These are phyloP conservation scores for Petromus typicus DNA, from an alignment of 2,113 vertebrate species.

Conservation along the genomic window DNA sequence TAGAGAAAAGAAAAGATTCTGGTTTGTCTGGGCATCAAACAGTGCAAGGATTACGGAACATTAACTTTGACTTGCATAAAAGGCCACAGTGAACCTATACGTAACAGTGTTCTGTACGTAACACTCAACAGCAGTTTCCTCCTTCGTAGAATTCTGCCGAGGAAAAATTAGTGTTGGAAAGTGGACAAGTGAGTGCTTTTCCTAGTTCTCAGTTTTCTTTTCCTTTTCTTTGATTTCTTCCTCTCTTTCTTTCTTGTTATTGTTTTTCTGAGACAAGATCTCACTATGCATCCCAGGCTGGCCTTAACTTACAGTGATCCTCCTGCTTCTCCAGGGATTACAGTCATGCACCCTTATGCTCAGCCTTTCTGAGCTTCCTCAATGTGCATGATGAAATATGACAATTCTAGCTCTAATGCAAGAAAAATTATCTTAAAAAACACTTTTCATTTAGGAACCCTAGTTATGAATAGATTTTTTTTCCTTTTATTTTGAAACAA, in stretches of 20 bases:
- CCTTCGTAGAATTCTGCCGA: neutral
- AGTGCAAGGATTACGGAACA: neutral
- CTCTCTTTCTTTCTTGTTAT: neutral
- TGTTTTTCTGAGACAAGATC: neutral
- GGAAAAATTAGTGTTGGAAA: neutral
- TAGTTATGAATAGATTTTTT: too few relatives aligned
- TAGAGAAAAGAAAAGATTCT: constrained; percentile 81
- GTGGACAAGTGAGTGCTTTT: neutral
- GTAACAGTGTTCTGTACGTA: neutral
- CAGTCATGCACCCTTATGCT: too few relatives aligned
- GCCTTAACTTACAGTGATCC: too few relatives aligned
- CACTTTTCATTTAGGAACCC: too few relatives aligned
- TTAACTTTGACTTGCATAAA: neutral
- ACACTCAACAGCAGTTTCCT: neutral
- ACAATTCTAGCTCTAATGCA: too few relatives aligned
- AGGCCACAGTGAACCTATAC: neutral
- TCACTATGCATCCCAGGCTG: too few relatives aligned
- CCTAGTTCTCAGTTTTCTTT: neutral
- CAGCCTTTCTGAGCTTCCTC: too few relatives aligned
- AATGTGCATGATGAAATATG: too few relatives aligned
- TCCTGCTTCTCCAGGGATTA: too few relatives aligned
- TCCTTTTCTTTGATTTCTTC: neutral
- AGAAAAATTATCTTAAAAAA: too few relatives aligned
- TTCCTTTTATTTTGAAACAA: too few relatives aligned
- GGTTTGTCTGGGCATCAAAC: constrained; percentile 23